Evolutionary conservation across 2,888 invertebrate species (phyloP), one percentile per base, ranked within the genome.

Genomic region (Cacoxenus indagator): DNA sequence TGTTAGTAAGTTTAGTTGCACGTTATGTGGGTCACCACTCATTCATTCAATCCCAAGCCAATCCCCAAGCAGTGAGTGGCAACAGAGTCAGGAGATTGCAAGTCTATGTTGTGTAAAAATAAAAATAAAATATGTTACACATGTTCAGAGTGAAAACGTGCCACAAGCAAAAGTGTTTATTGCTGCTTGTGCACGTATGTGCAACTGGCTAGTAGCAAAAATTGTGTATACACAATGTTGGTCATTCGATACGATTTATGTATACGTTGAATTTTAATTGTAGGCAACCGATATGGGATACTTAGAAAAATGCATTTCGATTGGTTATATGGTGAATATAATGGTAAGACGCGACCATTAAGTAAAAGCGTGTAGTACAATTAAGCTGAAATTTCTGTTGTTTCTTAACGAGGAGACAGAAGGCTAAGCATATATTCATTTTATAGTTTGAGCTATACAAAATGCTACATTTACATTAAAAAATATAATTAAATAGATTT

Each of bases 1-100:
- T 82, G 80, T 78, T 81, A 81, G 80, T 82, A 80, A 82, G 78
- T 78, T 78, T 74, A 61, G 65, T 65, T 64, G 65, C 69, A 66
- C 72, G 61, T 73, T 72, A 64, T 67, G 24, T 67, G 51, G 62
- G 67, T 64, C 51, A 62, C 45, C 43, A 37, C 37, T 11, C 37
- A 37, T 14, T 11, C 5, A 37, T 14, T 4, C 37, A 37, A 8
- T 2, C 31, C 9, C 31, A 31, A n/a, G n/a, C n/a, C 37, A 37
- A 8, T 37, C 37, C 2, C 37, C 14, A 4, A 37, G 8, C 37
- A n/a, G n/a, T n/a, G n/a, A n/a, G n/a, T n/a, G n/a, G n/a, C n/a
- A n/a, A n/a, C n/a, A n/a, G n/a, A n/a, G n/a, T n/a, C n/a, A n/a
- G n/a, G n/a, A n/a, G n/a, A n/a, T n/a, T n/a, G n/a, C 37, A 37